Base-by-base conservation (phyloP, 1,140 invertebrate species). In the Drosophila simulans region DNA sequence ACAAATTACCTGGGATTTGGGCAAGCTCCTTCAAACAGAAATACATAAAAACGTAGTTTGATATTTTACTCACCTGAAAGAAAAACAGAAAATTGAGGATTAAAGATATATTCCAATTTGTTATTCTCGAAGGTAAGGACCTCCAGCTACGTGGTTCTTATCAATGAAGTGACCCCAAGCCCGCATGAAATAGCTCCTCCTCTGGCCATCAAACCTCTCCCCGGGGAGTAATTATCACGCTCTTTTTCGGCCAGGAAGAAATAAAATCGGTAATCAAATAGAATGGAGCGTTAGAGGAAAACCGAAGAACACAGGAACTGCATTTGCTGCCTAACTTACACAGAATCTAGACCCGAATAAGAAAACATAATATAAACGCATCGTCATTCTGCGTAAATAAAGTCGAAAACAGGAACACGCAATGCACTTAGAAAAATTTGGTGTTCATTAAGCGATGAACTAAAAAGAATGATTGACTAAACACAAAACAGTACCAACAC, bases 291-390 rank as follows among this genome's bases (percentile, higher is more conserved):
- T 54, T 71, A 52, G 51, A 68, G 69, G 68, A 22, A 71, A 51
- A 45, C 34, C 17, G 51, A 84, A 85, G 35, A 88, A 86, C 84
- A 86, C 71, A 88, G 83, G 79, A 86, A 86, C 83, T 86, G 82
- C 77, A 86, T 86, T 85, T 81, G 59, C 42, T 63, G 68, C 68
- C 59, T 37, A 57, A 52, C 46, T 78, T 86, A 72, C 82, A 59
- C 34, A 52, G 83, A 86, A 88, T 63, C 79, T 66, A 77, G 69
- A 45, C 63, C 57, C 77, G 68, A 80, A 72, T 64, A 69, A 58
- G 63, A 73, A 55, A 77, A 70, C 35, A 60, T 42, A 39, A 55
- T 72, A 45, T 72, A 80, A 78, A 51, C 58, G 75, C 83, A 54
- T 39, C 59, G 71, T 89, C 82, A 86, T 88, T 88, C 53, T 72